phyloP scores from a whole-genome alignment of 2,888 invertebrate species.

The Deroplatys truncata region DNA sequence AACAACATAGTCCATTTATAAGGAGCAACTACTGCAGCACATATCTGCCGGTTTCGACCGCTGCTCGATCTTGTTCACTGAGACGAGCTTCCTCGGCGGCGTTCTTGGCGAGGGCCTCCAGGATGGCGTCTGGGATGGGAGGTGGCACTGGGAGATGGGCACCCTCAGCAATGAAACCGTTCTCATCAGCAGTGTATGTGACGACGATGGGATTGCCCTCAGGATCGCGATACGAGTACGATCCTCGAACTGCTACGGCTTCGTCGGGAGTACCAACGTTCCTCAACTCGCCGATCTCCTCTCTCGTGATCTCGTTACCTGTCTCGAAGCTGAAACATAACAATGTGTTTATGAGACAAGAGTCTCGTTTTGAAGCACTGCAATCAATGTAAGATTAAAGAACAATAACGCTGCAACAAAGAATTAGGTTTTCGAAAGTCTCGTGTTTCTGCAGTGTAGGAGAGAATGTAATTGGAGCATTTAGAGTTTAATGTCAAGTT shows the following conservation, averaged over 20 bases:
- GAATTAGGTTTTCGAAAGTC: no score
- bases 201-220: slow-evolving; percentile 25
- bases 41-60: slow-evolving; percentile 26
- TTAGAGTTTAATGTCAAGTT: no score
- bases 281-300: slow-evolving; percentile 26
- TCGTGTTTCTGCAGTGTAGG: no score
- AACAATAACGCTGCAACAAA: no score
- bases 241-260: slow-evolving; percentile 23
- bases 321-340: slow-evolving; percentile 28
- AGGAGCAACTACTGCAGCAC: slow-evolving; percentile 10
- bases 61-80: slow-evolving; percentile 21
- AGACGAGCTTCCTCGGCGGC: slow-evolving; percentile 30
- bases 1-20: neutral
- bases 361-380: neutral
- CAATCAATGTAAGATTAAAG: no score
- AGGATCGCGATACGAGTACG: slow-evolving; percentile 30
- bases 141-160: slow-evolving; percentile 26
- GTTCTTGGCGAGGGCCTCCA: slow-evolving; percentile 29
- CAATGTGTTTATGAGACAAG: neutral
- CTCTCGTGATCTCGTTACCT: slow-evolving; percentile 28
- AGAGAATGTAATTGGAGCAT: no score
- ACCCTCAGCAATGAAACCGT: slow-evolving; percentile 28
- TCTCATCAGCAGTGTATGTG: slow-evolving; percentile 23
- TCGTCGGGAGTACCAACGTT: slow-evolving; percentile 25
- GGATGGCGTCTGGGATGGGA: slow-evolving; percentile 27